These are phyloP conservation scores for Chlorocebus sabaeus DNA, from an alignment of 2,113 vertebrate genomes.

Conservation along the genomic window DNA sequence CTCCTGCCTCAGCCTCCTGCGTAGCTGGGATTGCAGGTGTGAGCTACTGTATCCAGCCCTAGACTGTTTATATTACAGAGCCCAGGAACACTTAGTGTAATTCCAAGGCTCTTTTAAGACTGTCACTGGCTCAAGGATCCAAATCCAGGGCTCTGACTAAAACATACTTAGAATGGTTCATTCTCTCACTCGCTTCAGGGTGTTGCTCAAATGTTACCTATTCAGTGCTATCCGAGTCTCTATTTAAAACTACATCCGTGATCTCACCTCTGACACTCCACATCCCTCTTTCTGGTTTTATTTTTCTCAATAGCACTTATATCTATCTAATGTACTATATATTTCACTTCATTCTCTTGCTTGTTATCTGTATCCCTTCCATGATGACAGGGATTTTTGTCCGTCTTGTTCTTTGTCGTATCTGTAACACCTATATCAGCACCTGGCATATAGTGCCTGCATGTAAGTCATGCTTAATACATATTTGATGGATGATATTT, in stretches of 20 bases:
- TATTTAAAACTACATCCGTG: neutral
- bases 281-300: neutral
- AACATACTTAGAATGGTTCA: neutral
- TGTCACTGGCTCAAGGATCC: too few species aligned
- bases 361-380: neutral
- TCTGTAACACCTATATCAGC: neutral
- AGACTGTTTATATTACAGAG: neutral
- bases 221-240: neutral
- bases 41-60: too few species aligned
- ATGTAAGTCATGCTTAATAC: neutral
- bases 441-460: neutral
- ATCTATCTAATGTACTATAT: neutral
- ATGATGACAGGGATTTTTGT: neutral
- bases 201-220: neutral
- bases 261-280: neutral
- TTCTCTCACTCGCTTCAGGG: neutral
- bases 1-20: too few species aligned
- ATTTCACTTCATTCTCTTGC: neutral
- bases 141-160: neutral
- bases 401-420: neutral
- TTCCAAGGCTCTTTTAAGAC: neutral
- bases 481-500: neutral
- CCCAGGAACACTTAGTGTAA: neutral
- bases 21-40: too few species aligned
- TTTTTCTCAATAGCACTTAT: neutral